Conservation (phyloP, 2,797 vertebrate genomes). For the Florisuga fusca region DNA sequence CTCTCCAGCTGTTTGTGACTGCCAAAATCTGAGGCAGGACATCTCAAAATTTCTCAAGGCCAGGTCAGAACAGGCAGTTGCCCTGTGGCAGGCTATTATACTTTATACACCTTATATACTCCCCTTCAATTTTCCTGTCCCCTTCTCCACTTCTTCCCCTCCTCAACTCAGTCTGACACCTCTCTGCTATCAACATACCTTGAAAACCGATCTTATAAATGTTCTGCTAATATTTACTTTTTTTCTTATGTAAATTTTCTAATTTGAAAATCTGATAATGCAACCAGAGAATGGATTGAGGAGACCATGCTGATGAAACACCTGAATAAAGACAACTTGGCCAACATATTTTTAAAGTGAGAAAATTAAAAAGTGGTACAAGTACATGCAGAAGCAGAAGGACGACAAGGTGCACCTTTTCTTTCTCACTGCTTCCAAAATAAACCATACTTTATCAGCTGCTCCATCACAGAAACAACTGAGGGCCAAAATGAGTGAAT, state of each 20-base stretch:
- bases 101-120: rapidly evolving
- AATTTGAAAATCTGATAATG: neutral
- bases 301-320: neutral
- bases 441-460: neutral
- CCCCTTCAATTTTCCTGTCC: neutral
- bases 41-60: neutral
- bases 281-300: neutral
- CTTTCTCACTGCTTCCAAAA: neutral
- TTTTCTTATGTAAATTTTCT: too few relatives aligned
- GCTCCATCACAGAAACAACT: neutral
- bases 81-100: too few relatives aligned
- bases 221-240: neutral
- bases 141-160: rapidly evolving
- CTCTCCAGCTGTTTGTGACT: neutral
- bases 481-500: neutral
- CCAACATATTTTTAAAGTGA: neutral
- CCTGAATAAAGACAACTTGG: neutral
- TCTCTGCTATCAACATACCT: neutral
- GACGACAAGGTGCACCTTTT: neutral
- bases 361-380: neutral
- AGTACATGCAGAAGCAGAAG: neutral
- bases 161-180: neutral
- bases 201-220: neutral
- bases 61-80: neutral
- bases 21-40: too few relatives aligned